Conservation (phyloP, 2,113 vertebrate species). For the Pheucticus melanocephalus region DNA sequence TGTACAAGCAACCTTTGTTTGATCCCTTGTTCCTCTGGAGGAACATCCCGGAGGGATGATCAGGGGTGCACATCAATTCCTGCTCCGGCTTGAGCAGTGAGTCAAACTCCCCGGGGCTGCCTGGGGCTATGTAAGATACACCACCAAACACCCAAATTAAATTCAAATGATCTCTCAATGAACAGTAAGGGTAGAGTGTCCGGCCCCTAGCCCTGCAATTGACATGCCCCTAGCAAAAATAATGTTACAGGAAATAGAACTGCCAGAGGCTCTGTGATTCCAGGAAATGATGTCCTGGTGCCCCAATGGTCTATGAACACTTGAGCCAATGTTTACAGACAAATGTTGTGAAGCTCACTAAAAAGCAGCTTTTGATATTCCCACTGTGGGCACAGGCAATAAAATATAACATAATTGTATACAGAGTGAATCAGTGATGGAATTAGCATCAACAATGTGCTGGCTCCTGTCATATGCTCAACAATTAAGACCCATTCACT, state of each 20-base stretch:
- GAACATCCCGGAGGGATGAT: neutral
- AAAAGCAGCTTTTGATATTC: neutral
- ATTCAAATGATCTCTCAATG: neutral
- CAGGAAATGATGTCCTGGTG: neutral
- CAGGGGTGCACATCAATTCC: neutral
- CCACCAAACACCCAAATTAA: neutral
- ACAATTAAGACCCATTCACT: neutral
- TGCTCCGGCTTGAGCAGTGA: neutral
- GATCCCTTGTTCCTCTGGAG: neutral
- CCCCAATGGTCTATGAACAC: neutral
- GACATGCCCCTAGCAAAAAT: neutral
- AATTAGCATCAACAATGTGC: neutral
- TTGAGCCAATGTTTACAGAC: neutral
- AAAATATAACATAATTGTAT: neutral
- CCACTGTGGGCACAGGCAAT: neutral
- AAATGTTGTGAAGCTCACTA: neutral
- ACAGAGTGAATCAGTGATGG: neutral
- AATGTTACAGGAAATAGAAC: neutral
- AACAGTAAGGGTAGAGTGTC: neutral
- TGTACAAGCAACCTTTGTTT: neutral
- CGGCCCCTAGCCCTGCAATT: neutral
- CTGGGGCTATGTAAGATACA: neutral
- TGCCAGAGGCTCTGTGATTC: neutral
- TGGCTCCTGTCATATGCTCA: neutral
- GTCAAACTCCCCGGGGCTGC: neutral